Percentiles rank a stretch among this genome's conserved stretches.
Evolutionary conservation across 2,797 vertebrate genomes (phyloP).

Genomic region (Etheostoma perlongum): DNA sequence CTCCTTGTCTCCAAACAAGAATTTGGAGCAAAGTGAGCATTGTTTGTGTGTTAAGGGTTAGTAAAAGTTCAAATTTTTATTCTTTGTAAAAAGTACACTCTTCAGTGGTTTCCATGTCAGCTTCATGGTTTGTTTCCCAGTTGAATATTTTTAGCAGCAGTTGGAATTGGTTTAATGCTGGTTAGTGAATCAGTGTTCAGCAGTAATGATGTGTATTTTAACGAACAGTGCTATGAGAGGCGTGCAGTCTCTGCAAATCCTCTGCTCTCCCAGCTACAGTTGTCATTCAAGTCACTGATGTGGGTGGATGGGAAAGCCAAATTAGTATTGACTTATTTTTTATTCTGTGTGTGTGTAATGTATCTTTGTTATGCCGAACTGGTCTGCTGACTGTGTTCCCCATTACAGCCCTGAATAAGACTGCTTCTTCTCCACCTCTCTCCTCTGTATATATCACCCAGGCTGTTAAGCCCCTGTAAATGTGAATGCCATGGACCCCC

Average conservation of each 20-base stretch:
- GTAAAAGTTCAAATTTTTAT: constrained; percentile 44
- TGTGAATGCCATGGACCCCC: constrained; percentile 48
- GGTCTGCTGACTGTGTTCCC: constrained; percentile 45
- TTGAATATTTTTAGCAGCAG: constrained; percentile 47
- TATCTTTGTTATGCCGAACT: constrained; percentile 31
- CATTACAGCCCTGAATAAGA: constrained; percentile 35
- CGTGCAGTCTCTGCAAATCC: background rate
- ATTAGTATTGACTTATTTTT: constrained; percentile 54
- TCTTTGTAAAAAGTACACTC: constrained; percentile 1
- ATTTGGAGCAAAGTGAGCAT: constrained; percentile 24
- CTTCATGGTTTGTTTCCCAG: constrained; percentile 29
- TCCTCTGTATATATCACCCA: constrained; percentile 38
- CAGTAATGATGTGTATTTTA: constrained; percentile 13
- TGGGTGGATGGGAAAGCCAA: constrained; percentile 35
- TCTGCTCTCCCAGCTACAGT: constrained; percentile 19
- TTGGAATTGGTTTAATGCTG: constrained; percentile 50
- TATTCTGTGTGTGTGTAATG: constrained; percentile 21
- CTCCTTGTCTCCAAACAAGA: constrained; percentile 34
- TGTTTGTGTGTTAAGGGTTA: background rate
- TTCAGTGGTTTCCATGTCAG: constrained; percentile 37
- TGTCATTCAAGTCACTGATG: constrained; percentile 47
- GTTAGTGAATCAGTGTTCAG: constrained; percentile 29
- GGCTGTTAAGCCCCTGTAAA: constrained; percentile 46
- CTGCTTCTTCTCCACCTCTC: constrained; percentile 3
- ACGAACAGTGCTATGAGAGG: constrained; percentile 14